Evolutionary conservation across 2,888 invertebrate species (phyloP), one percentile per base, ranked within the genome.

Genomic region (Acanthopleura granulata): DNA sequence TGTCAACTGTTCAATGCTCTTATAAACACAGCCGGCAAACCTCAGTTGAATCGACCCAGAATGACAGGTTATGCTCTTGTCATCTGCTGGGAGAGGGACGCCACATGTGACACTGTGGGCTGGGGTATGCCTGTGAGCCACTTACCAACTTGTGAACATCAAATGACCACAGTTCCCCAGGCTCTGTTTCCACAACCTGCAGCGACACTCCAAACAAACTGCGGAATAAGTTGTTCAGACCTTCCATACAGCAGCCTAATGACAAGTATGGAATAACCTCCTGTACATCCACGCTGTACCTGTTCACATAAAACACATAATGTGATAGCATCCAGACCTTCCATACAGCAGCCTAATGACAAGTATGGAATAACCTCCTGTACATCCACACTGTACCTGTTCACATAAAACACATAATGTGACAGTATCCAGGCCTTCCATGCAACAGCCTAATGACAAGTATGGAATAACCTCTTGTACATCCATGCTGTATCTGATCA

Each of bases 221-320:
- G 78, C 94, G 93, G 81, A 97, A 95, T n/a, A 99, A 91, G 88
- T 94, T 93, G 89, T 96, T 96, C n/a, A 99, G 92, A 0, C 99
- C 99, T 86, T 98, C 97, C 97, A 99, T 98, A 86, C 98, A 98
- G 12, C 95, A 94, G 0, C 98, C 98, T 0, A 99, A 92, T 0
- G 91, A 16, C 96, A 97, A 91, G 97, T 97, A 90, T 95, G 97
- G 1, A 95, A 95, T 62, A 30, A 89, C 50, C n/a, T 88, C 86
- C 18, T 62, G 49, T 49, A 74, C 77, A 70, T 82, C 79, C 50
- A 84, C 74, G 50, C 81, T 74, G 69, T 79, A 84, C 69, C 87
- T 87, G 78, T 40, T 40, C 3, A 40, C 40, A 40, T 40, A 40
- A 40, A 40, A 40, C 9, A 40, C 40, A 40, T 9, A 40, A 40